Conservation (phyloP, 2,888 invertebrate genomes). For the Agrilus cyanescens region DNA sequence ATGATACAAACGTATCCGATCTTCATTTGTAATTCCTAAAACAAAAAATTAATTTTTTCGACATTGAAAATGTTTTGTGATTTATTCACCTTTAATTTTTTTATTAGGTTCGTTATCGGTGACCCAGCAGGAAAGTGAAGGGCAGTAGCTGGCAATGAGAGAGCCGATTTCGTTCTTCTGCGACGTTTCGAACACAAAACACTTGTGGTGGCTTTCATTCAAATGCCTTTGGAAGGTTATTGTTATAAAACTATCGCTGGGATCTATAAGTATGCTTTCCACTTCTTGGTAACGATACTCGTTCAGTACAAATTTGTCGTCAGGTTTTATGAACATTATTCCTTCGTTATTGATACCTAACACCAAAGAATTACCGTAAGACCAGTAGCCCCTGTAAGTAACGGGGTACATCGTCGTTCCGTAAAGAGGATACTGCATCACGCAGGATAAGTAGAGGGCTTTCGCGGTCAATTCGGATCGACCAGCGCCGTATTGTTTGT, state of each 20-base stretch:
- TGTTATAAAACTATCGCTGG: slow-evolving; percentile 85
- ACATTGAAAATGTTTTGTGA: neutral
- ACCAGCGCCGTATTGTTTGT: slow-evolving; percentile 84
- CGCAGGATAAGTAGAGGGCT: slow-evolving; percentile 85
- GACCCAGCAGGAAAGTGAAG: slow-evolving; percentile 69
- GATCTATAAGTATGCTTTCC: slow-evolving; percentile 82
- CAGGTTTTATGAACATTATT: slow-evolving; percentile 78
- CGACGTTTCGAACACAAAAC: slow-evolving; percentile 84
- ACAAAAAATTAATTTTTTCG: slow-evolving; percentile 15
- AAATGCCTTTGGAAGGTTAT: slow-evolving; percentile 67
- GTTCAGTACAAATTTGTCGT: slow-evolving; percentile 83
- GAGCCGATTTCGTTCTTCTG: slow-evolving; percentile 89
- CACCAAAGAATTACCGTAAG: slow-evolving; percentile 63
- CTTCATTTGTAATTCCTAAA: slow-evolving; percentile 69
- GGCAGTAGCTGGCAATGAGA: slow-evolving; percentile 84
- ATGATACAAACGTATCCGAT: slow-evolving; percentile 75
- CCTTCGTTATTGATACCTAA: slow-evolving; percentile 87
- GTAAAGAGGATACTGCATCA: slow-evolving; percentile 87
- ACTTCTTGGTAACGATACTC: slow-evolving; percentile 86
- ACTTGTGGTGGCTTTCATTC: slow-evolving; percentile 60
- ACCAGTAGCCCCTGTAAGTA: slow-evolving; percentile 89
- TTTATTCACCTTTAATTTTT: slow-evolving; percentile 36
- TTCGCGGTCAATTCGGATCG: slow-evolving; percentile 85
- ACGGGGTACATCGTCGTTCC: slow-evolving; percentile 50
- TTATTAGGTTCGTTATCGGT: slow-evolving; percentile 59